These are phyloP conservation scores for Caenorhabditis imperialis DNA, from an alignment of 2,888 invertebrate species.

Conservation along the genomic window DNA sequence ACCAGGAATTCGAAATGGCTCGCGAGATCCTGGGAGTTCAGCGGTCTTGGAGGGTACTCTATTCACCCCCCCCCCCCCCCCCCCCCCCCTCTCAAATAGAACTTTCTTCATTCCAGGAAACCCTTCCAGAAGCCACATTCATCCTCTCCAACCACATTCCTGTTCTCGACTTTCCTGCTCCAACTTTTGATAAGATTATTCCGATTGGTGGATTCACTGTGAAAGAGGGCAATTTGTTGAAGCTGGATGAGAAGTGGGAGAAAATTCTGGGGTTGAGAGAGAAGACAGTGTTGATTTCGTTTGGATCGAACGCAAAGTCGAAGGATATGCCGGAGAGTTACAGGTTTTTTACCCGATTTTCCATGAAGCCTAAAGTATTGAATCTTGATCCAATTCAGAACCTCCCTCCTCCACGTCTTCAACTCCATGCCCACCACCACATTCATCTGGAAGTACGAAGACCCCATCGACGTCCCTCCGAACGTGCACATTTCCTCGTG, in stretches of 20 bases:
- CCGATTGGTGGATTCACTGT: conserved; percentile 40
- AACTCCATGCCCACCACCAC: conserved; percentile 54
- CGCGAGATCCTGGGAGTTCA: conserved; percentile 15
- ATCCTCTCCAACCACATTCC: conserved; percentile 31
- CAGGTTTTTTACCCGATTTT: background rate
- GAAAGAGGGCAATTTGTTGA: conserved; percentile 17
- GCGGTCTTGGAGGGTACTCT: conserved; percentile 25
- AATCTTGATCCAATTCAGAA: conserved; percentile 34
- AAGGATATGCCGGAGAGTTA: conserved; percentile 28
- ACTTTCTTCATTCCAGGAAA: conserved; percentile 15
- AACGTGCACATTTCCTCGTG: conserved; percentile 63
- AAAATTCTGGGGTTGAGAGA: conserved; percentile 22
- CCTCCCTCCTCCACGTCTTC: conserved; percentile 47
- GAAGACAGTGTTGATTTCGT: conserved; percentile 28
- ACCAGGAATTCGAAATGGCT: conserved; percentile 27
- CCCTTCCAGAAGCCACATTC: conserved; percentile 36
- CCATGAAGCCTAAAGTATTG: background rate
- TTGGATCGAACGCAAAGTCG: conserved; percentile 31
- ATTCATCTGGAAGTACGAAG: conserved; percentile 66
- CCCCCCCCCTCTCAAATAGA: no score
- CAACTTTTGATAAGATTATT: conserved; percentile 38
- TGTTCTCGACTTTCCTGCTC: conserved; percentile 32
- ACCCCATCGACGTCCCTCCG: conserved; percentile 32
- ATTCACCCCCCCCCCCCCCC: no score
- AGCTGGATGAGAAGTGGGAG: conserved; percentile 32